Evolutionary conservation across 2,888 invertebrate species (phyloP), one percentile per base, ranked within the genome.

Genomic region (Xestia sexstrigata): DNA sequence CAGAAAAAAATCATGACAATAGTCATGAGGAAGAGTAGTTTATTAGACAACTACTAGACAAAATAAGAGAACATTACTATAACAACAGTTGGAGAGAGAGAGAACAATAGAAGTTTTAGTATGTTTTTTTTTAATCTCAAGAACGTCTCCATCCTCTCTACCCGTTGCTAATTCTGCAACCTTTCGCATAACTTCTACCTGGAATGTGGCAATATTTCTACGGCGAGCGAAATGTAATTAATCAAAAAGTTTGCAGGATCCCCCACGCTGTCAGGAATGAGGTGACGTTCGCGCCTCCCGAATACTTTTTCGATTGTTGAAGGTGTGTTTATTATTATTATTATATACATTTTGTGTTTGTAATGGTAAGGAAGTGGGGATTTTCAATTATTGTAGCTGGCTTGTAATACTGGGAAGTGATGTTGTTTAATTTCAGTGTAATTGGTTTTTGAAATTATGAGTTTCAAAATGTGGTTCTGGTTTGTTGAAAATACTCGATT

Each of bases 151-250:
- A 58, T 3, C 74, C n/a, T 30, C n/a, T 88, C 92, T 90, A 81
- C 39, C 0, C 6, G 13, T 89, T 89, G 45, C 7, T 84, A 88
- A 75, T 80, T 92, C 94, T 93, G 84, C 71, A 81, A 75, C 73
- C 85, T 73, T 88, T 90, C 89, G 92, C 92, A 93, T 93, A 94
- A 94, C 93, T 93, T 94, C 92, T 93, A 93, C 94, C 93, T 92
- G 95, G 93, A 94, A 93, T 93, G 94, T 90, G 92, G 93, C 93
- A 93, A 94, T 95, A 95, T 94, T 95, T 95, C 95, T 93, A 92
- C 92, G 91, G 91, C 91, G 92, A 93, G 94, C 93, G 91, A 95
- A 95, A 95, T 93, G 95, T 95, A 96, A 96, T 96, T 96, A 96
- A 96, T 96, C 96, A 96, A 96, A 96, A 96, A 96, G 93, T 95